Evolutionary conservation across 2,797 vertebrate genomes (phyloP).

Genomic region (Microcaecilia unicolor): DNA sequence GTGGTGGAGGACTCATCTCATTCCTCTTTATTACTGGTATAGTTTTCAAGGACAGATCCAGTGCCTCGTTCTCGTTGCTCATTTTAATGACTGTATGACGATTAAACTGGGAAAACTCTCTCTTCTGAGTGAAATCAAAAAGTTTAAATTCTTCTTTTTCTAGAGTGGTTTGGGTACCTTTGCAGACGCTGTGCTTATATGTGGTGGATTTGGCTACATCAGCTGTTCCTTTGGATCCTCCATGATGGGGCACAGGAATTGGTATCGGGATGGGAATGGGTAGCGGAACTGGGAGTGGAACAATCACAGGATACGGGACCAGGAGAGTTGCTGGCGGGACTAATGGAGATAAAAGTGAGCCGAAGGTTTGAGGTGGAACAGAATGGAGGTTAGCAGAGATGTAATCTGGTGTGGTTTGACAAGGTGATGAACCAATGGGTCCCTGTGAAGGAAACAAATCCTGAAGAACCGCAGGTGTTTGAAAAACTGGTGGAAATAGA

Average conservation of each 20-base stretch:
- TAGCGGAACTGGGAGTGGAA: constrained; percentile 86
- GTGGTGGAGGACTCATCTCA: constrained; percentile 28
- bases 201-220: constrained; percentile 59
- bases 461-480: constrained; percentile 83
- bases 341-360: constrained; percentile 73
- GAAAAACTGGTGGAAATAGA: constrained; percentile 74
- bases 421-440: constrained; percentile 50
- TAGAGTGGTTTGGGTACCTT: constrained; percentile 74
- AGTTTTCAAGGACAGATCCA: constrained; percentile 83
- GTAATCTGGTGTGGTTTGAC: constrained; percentile 52
- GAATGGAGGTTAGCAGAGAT: constrained; percentile 7
- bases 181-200: constrained; percentile 58
- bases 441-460: constrained; percentile 81
- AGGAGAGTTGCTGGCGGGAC: constrained; percentile 87
- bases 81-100: constrained; percentile 63
- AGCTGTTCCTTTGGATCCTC: constrained; percentile 66
- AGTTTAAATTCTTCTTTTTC: constrained; percentile 67
- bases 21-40: constrained; percentile 54
- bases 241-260: constrained; percentile 65
- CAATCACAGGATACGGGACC: constrained; percentile 88
- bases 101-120: constrained; percentile 52
- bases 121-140: constrained; percentile 36
- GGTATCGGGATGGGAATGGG: constrained; percentile 86
- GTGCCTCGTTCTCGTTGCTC: constrained; percentile 70
- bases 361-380: constrained; percentile 66